Base-by-base conservation (phyloP, 1,140 invertebrate genomes). In the Anagrus nilaparvatae region DNA sequence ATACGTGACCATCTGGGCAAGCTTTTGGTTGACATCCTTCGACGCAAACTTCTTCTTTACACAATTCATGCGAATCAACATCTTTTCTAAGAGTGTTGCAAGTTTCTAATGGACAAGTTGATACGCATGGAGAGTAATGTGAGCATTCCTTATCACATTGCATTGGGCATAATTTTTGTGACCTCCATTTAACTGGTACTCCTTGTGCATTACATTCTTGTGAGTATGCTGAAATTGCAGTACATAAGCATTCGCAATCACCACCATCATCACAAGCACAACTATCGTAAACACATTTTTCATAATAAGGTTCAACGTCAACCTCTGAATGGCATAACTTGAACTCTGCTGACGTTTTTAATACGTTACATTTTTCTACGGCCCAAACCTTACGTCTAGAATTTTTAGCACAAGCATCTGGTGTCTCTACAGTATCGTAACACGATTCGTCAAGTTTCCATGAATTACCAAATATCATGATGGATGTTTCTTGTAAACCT, bases 191-290 rank as follows among this genome's bases (percentile, higher is more conserved):
- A 8, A 92, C 74, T 5, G 74, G 72, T 13, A 84, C 73, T 12
- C 81, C 82, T 30, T 76, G 71, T 3, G 69, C 67, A 32, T 78
- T 81, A 58, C 90, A 94, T 52, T 81, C 78, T 51, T 88, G 77
- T 14, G 86, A 84, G 61, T 93, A 93, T 4, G 84, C 81, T 0
- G 87, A 81, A 12, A 94, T 66, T 1, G 88, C 83, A 1, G 88
- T 88, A 60, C 90, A 94, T 0, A 91, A 61, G 64, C 89, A 95
- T 41, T 86, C 81, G 56, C 90, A 95, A 59, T 93, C 89, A 0
- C 81, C 89, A 14, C 89, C 89, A 33, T 42, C 32, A 61, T 92
- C 87, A 61, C 91, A 95, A 18, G 79, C 86, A 63, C 88, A 94
- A 1, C 84, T 74, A 63, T 92, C 87, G 39, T 77, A 77, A 39